Conservation (phyloP, 1,140 invertebrate genomes). For the Copidosoma floridanum region DNA sequence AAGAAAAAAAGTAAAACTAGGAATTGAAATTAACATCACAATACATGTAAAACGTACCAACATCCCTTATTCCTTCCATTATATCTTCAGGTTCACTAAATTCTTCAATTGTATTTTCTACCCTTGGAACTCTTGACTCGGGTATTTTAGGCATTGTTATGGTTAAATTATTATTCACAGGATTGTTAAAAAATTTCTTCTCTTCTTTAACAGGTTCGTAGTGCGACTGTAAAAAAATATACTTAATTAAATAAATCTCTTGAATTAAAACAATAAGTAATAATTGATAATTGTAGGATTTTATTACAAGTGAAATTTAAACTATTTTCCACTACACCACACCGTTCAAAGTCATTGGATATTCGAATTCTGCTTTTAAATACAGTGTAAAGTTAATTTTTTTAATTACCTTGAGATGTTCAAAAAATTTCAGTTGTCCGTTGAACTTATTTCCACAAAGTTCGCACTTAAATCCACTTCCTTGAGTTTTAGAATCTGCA, state of each 20-base stretch:
- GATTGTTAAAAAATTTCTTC: conserved; percentile 45
- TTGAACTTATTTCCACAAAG: conserved; percentile 64
- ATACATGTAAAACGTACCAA: conserved; percentile 51
- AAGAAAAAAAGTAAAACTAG: too few species aligned
- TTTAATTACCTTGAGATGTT: conserved; percentile 67
- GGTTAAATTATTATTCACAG: conserved; percentile 44
- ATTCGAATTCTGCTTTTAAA: too few species aligned
- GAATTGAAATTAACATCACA: too few species aligned
- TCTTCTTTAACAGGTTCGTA: conserved; percentile 68
- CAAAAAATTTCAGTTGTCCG: conserved; percentile 75
- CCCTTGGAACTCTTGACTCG: conserved; percentile 18
- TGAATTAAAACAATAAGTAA: conserved; percentile 3
- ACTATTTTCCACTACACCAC: too few species aligned
- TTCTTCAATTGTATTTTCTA: conserved; percentile 57
- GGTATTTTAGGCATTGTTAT: conserved; percentile 30
- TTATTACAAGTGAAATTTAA: too few species aligned
- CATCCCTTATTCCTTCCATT: conserved; percentile 75
- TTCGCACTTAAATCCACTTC: conserved; percentile 63
- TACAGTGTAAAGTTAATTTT: too few species aligned
- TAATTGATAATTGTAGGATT: background rate
- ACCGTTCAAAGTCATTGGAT: too few species aligned
- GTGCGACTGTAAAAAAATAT: conserved; percentile 56
- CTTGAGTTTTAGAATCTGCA: background rate
- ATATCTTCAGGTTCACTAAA: conserved; percentile 81
- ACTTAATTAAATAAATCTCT: background rate